A percentile compares a stretch with the other conserved stretches of the same genome.
These are phyloP conservation scores for Sabatieria punctata DNA, from an alignment of 2,888 invertebrate species.

Conservation along the genomic window DNA sequence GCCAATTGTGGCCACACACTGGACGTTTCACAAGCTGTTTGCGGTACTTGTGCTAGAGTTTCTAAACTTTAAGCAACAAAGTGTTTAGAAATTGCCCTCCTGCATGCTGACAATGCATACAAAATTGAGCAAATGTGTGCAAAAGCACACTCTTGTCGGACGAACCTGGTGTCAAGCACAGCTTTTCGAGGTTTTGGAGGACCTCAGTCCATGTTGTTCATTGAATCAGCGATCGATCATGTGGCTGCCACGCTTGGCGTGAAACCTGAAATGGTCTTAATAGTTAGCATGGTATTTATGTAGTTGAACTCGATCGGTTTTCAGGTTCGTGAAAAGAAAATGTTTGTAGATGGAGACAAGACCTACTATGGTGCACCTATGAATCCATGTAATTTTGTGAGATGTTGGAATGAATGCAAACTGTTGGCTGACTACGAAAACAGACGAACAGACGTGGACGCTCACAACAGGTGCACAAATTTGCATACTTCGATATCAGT, in stretches of 20 bases:
- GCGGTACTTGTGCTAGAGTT: no score
- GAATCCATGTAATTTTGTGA: conserved; percentile 45
- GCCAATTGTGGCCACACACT: conserved; percentile 63
- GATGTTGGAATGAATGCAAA: conserved; percentile 32
- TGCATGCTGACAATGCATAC: conserved; percentile 66
- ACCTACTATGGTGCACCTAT: conserved; percentile 62
- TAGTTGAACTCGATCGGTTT: no score
- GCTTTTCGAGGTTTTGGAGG: conserved; percentile 83
- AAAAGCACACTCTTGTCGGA: conserved; percentile 51
- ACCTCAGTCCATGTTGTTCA: conserved; percentile 73
- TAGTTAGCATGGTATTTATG: no score
- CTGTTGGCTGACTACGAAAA: conserved; percentile 23
- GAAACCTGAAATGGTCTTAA: no score
- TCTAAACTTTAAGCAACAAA: no score
- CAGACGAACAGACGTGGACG: conserved; percentile 20
- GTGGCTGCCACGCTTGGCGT: conserved; percentile 56
- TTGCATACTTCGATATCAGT: no score
- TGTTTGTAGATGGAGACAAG: conserved; percentile 56
- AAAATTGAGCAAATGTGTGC: conserved; percentile 54
- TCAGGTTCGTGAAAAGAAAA: conserved; percentile 50
- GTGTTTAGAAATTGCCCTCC: conserved; percentile 67
- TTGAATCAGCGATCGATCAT: conserved; percentile 57
- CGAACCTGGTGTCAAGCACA: conserved; percentile 76
- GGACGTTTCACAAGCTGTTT: conserved; percentile 58
- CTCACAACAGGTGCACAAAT: conserved; percentile 35